Base-by-base conservation (phyloP, 2,113 vertebrate species). In the Tonatia bakeri region DNA sequence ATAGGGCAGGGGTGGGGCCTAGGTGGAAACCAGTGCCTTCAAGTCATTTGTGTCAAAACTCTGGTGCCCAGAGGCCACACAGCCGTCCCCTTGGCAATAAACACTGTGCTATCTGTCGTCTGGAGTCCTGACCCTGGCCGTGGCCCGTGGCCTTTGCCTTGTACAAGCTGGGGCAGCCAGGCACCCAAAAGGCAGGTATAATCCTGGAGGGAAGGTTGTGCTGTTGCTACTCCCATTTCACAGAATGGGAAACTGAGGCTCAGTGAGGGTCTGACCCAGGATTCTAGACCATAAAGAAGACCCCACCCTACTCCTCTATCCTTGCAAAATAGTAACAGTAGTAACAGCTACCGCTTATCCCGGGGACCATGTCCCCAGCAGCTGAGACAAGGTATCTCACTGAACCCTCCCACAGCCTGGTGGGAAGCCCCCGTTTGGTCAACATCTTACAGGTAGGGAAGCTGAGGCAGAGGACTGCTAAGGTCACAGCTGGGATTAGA, bases 1-100 rank as follows among this genome's bases (percentile, higher is more conserved):
- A 16, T 28, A 1, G 26, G 45, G 54, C 64, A 59, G 67, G 56
- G 79, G 83, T 5, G 7, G 50, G 38, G 59, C 61, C 70, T 43
- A 33, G 65, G 50, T 1, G 10, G 69, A 61, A 96, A 72, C 40
- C 47, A 38, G 97, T 85, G 90, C 92, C 94, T 97, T 96, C 72
- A 20, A 54, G 91, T 88, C 80, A 26, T 67, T 67, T 14, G 40
- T 92, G 84, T 94, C 97, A 75, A 91, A 92, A 90, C 72, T 52
- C 33, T 9, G 56, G 87, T 36, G 84, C 80, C 88, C 3, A 54
- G 92, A 73, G 73, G 67, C 36, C 38, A 7, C 6, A 0, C 7
- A 0, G 54, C 81, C 16, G 4, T 24, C 81, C 33, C 82, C 67
- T 59, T 31, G 36, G 70, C 43, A 97, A 91, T 97, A 97, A 97